phyloP scores from a whole-genome alignment of 1,140 invertebrate species.

The Palaemon carinicauda region DNA sequence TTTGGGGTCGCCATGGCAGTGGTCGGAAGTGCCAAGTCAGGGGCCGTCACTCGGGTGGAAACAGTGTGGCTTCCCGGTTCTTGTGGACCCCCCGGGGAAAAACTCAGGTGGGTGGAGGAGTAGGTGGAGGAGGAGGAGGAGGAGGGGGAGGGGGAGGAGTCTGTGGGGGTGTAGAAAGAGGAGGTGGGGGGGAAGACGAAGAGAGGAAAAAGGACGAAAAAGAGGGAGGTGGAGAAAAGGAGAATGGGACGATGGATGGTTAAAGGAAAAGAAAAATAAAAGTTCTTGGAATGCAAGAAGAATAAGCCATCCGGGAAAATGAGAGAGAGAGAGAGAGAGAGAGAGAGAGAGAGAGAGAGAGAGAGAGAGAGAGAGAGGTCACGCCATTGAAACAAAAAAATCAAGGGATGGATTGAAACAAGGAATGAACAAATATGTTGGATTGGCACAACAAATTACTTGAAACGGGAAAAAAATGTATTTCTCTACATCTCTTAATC shows the following conservation, averaged over 20 bases:
- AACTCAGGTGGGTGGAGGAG: background rate
- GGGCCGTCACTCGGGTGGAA: constrained; percentile 3
- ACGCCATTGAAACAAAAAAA: background rate
- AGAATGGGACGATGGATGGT: background rate
- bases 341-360: background rate
- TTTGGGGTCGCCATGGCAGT: background rate
- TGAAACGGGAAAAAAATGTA: background rate
- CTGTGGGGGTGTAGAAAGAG: background rate
- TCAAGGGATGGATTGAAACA: background rate
- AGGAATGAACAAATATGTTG: background rate
- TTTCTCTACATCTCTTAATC: no score
- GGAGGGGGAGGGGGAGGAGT: background rate
- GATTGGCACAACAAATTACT: background rate
- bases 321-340: background rate
- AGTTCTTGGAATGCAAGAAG: background rate
- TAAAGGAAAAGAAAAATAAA: background rate
- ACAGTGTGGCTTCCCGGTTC: background rate
- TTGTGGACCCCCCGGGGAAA: background rate
- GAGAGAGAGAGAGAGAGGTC: background rate
- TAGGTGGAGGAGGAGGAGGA: background rate
- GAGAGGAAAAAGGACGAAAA: background rate
- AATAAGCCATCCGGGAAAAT: background rate
- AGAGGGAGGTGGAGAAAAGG: background rate
- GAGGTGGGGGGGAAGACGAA: background rate
- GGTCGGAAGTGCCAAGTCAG: constrained; percentile 6